These are phyloP conservation scores for Ophthalmolycus amberensis DNA, from an alignment of 2,113 vertebrate genomes.

Conservation along the genomic window DNA sequence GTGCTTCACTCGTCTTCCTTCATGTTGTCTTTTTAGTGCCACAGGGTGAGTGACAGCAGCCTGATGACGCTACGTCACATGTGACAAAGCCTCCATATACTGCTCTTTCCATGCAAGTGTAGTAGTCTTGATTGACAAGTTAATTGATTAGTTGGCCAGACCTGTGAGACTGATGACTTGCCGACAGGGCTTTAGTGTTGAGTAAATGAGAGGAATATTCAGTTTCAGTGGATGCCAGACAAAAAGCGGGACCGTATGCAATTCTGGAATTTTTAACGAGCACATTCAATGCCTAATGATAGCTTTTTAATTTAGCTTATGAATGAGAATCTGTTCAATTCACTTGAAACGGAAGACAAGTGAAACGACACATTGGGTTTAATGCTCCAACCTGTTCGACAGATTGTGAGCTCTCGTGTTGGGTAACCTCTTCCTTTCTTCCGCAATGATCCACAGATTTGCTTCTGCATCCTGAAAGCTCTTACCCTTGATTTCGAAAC, in stretches of 20 bases:
- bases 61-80: not conserved
- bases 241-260: not conserved
- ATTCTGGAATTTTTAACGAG: slow-evolving; percentile 2
- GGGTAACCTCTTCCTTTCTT: slow-evolving; percentile 20
- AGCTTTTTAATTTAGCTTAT: not conserved
- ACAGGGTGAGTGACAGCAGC: not conserved
- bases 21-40: not conserved
- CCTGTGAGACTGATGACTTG: not conserved
- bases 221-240: slow-evolving; percentile 13
- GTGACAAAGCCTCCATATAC: not conserved
- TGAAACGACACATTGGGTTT: slow-evolving; percentile 2
- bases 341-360: slow-evolving; percentile 8
- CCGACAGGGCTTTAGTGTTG: not conserved
- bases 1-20: not conserved
- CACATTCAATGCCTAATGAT: slow-evolving; percentile 5
- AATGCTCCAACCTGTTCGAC: not conserved
- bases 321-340: slow-evolving; percentile 2
- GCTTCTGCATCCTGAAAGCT: slow-evolving; percentile 13
- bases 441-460: slow-evolving; percentile 33
- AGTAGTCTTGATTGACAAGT: slow-evolving; percentile 11
- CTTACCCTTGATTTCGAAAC: slow-evolving; percentile 25
- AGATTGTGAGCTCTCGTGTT: not conserved
- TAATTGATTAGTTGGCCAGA: slow-evolving; percentile 11
- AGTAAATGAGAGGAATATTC: slow-evolving; percentile 11
- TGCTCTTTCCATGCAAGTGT: slow-evolving; percentile 1